Conservation (phyloP, 2,888 invertebrate species). For the Lapara coniferarum region DNA sequence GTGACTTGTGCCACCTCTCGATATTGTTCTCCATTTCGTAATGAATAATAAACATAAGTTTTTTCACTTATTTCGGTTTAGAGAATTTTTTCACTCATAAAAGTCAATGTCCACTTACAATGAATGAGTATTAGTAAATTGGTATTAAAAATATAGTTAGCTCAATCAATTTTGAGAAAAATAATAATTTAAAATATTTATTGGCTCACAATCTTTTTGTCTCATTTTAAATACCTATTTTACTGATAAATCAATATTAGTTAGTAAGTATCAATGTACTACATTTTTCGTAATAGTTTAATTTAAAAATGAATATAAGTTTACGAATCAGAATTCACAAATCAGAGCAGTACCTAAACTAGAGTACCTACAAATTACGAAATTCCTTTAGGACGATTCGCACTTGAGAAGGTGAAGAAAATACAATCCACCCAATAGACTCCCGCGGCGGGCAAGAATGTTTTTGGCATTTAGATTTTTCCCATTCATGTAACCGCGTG, state of each 20-base stretch:
- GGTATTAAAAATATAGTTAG: too few relatives aligned
- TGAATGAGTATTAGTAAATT: too few relatives aligned
- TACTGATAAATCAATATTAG: too few relatives aligned
- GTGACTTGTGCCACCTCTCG: constrained; percentile 2
- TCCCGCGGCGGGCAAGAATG: constrained; percentile 33
- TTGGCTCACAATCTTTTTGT: too few relatives aligned
- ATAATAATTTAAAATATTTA: too few relatives aligned
- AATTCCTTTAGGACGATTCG: background rate
- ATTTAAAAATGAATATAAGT: background rate
- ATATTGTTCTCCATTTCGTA: background rate
- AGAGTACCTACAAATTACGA: background rate
- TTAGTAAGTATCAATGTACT: too few relatives aligned
- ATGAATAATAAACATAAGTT: background rate
- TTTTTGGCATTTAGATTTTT: constrained; percentile 41
- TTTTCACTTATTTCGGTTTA: background rate
- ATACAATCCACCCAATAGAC: constrained; percentile 22
- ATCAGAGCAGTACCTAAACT: background rate
- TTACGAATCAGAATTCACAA: too few relatives aligned
- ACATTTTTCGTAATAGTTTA: too few relatives aligned
- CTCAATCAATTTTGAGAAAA: too few relatives aligned
- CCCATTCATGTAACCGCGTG: constrained; percentile 24
- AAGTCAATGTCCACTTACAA: too few relatives aligned
- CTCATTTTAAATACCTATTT: too few relatives aligned
- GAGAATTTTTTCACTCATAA: too few relatives aligned
- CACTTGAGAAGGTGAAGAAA: background rate